Evolutionary conservation across 2,888 invertebrate genomes (phyloP).

Genomic region (Nasonovia ribisnigri): DNA sequence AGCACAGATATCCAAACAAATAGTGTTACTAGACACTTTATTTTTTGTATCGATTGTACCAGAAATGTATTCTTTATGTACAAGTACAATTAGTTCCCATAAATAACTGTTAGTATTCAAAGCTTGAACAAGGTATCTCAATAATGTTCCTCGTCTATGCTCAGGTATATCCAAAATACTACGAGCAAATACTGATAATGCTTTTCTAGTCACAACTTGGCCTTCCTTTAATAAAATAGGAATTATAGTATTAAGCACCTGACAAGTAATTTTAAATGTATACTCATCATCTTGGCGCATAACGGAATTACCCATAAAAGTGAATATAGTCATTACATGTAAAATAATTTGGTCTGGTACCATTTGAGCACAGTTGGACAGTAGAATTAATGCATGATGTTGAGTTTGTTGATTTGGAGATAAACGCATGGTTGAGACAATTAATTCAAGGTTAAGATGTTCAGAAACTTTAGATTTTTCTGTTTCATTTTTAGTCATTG

Average conservation of each 20-base stretch:
- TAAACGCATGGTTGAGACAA: slow-evolving; percentile 89
- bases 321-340: slow-evolving; percentile 96
- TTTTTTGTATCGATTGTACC: slow-evolving; percentile 53
- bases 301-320: slow-evolving; percentile 96
- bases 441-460: slow-evolving; percentile 78
- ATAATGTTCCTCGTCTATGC: slow-evolving; percentile 87
- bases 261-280: slow-evolving; percentile 92
- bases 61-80: slow-evolving; percentile 79
- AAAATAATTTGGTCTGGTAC: slow-evolving; percentile 88
- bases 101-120: slow-evolving; percentile 77
- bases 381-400: slow-evolving; percentile 88
- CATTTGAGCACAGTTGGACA: slow-evolving; percentile 83
- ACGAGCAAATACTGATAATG: slow-evolving; percentile 90
- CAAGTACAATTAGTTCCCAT: slow-evolving; percentile 79
- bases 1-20: slow-evolving; percentile 59
- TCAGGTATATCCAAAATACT: slow-evolving; percentile 93
- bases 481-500: slow-evolving; percentile 71
- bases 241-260: slow-evolving; percentile 89
- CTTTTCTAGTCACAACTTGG: slow-evolving; percentile 68
- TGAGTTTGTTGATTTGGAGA: slow-evolving; percentile 96
- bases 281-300: slow-evolving; percentile 94
- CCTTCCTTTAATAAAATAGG: slow-evolving; percentile 80
- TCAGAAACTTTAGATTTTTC: slow-evolving; percentile 72
- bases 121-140: slow-evolving; percentile 82
- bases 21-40: slow-evolving; percentile 60